These are phyloP conservation scores for Eilema caniola DNA, from an alignment of 2,888 invertebrate genomes.

Conservation along the genomic window DNA sequence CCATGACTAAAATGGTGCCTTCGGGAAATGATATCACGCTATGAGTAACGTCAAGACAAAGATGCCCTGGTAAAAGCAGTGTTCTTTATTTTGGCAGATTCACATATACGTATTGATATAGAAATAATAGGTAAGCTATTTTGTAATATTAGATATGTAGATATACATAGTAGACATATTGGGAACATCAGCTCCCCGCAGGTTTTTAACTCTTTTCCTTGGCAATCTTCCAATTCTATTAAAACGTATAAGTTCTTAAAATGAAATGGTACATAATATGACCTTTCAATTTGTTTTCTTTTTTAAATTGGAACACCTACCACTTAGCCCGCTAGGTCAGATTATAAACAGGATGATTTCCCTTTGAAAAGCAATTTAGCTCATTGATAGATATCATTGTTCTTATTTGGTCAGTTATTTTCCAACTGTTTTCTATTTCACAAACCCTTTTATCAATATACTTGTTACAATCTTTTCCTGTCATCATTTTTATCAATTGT, in stretches of 20 bases:
- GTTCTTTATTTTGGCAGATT: background rate
- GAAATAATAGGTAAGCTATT: too few species aligned
- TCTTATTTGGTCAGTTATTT: constrained; percentile 20
- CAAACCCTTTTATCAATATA: constrained; percentile 26
- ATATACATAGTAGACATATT: background rate
- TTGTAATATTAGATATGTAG: background rate
- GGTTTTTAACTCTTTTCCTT: background rate
- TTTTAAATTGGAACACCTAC: constrained; percentile 34
- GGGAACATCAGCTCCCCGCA: background rate
- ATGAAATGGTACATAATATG: constrained; percentile 22
- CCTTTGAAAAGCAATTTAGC: constrained; percentile 38
- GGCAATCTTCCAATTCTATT: constrained; percentile 3
- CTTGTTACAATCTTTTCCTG: constrained; percentile 18
- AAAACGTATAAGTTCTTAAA: background rate
- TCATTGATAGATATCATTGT: constrained; percentile 26
- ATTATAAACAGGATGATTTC: constrained; percentile 25
- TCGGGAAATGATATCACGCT: constrained; percentile 49
- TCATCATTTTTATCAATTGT: constrained; percentile 7
- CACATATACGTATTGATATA: too few species aligned
- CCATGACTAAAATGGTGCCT: constrained; percentile 32
- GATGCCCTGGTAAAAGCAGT: background rate
- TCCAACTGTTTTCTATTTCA: constrained; percentile 15
- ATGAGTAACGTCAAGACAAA: constrained; percentile 31
- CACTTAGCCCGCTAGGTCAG: constrained; percentile 31
- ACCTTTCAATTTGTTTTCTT: constrained; percentile 19